A percentile compares a stretch with the other conserved stretches of the same genome.
These are phyloP conservation scores for Neolamprologus multifasciatus DNA, from an alignment of 2,797 vertebrate species.

Conservation along the genomic window DNA sequence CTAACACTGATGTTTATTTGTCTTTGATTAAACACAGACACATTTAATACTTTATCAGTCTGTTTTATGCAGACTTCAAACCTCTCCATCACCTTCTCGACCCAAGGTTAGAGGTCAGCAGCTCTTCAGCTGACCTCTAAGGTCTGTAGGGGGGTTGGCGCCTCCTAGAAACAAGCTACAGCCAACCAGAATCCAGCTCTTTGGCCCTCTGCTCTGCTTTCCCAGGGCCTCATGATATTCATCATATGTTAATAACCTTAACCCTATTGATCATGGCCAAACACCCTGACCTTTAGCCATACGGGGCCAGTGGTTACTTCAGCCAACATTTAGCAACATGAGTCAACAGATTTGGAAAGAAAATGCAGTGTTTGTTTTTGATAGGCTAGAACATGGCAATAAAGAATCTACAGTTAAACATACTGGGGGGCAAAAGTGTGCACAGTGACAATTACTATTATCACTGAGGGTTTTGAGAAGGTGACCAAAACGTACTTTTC, in stretches of 20 bases:
- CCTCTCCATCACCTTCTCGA: constrained; percentile 29
- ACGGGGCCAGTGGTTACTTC: constrained; percentile 22
- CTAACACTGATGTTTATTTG: not conserved
- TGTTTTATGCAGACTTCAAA: constrained; percentile 20
- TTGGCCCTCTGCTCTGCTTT: constrained; percentile 47
- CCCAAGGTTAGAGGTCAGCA: constrained; percentile 53
- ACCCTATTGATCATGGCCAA: constrained; percentile 63
- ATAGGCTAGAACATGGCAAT: not conserved
- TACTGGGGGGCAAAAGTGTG: not conserved
- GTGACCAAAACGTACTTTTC: not conserved
- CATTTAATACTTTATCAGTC: constrained; percentile 18
- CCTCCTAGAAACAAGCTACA: constrained; percentile 10
- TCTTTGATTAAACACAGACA: not conserved
- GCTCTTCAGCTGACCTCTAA: constrained; percentile 39
- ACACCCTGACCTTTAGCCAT: constrained; percentile 45
- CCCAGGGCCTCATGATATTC: constrained; percentile 68
- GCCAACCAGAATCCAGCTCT: constrained; percentile 50
- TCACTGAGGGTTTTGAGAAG: not conserved
- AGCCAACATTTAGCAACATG: constrained; percentile 20
- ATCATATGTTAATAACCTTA: constrained; percentile 75
- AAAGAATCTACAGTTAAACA: not conserved
- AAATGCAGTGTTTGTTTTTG: not conserved
- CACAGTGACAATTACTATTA: not conserved
- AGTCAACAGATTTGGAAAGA: constrained; percentile 27
- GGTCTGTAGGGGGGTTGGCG: constrained; percentile 44